Percentiles rank a stretch among this genome's conserved stretches.
Conservation (phyloP, 2,797 vertebrate species). For the Ibycter americanus region DNA sequence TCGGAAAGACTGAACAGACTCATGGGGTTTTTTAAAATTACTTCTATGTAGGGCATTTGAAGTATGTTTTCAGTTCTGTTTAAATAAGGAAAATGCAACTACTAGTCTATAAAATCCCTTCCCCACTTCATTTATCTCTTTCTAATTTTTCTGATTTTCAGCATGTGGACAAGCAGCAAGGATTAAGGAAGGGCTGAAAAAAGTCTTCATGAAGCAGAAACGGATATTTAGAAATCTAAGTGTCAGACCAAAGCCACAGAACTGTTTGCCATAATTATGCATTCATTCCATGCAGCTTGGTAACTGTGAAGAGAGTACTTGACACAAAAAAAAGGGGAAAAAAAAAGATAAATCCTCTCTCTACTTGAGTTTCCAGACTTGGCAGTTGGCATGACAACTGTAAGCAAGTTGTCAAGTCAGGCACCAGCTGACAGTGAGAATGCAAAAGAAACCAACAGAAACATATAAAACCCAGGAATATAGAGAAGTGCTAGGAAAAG, state of each 20-base stretch:
- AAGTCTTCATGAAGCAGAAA: not conserved
- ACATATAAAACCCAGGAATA: not conserved
- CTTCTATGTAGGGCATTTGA: not conserved
- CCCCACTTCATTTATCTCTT: not conserved
- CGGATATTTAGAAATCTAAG: not conserved
- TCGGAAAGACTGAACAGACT: not conserved
- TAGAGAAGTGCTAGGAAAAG: not conserved
- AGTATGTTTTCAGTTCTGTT: not conserved
- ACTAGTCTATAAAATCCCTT: not conserved
- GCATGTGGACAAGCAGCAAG: not conserved
- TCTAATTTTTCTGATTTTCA: not conserved
- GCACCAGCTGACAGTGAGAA: not conserved
- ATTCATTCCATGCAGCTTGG: conserved; percentile 62
- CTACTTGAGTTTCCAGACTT: conserved; percentile 26
- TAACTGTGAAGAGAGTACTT: conserved; percentile 61
- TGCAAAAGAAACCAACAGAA: conserved; percentile 3
- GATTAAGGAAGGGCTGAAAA: conserved; percentile 17
- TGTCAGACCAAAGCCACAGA: not conserved
- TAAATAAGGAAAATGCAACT: not conserved
- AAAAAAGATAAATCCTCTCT: conserved; percentile 35
- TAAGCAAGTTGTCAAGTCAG: conserved; percentile 62
- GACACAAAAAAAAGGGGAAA: not conserved
- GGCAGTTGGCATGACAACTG: conserved; percentile 68
- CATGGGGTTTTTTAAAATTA: not conserved
- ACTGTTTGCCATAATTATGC: conserved; percentile 2